phyloP scores from a whole-genome alignment of 2,888 invertebrate genomes.

The Margaritifera margaritifera region DNA sequence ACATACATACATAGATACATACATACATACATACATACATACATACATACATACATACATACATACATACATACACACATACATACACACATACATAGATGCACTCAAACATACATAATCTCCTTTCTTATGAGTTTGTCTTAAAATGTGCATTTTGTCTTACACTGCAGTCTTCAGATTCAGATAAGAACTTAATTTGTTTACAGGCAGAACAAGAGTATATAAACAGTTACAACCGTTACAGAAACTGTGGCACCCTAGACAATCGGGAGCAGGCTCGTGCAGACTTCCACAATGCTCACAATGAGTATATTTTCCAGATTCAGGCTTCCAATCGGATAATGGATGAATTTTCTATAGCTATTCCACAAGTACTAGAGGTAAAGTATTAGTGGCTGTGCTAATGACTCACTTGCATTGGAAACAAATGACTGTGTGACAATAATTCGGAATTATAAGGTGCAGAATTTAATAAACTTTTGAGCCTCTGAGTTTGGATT shows the following conservation, averaged over 20 bases:
- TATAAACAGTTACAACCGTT: constrained; percentile 86
- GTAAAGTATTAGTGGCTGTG: constrained; percentile 72
- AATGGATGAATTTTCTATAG: constrained; percentile 89
- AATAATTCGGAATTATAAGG: too few species aligned
- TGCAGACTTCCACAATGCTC: constrained; percentile 84
- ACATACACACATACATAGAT: not conserved
- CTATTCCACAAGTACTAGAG: constrained; percentile 88
- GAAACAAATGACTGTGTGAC: too few species aligned
- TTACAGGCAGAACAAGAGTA: constrained; percentile 90
- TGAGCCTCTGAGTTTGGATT: too few species aligned
- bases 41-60: constrained; percentile 6
- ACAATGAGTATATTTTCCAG: constrained; percentile 95
- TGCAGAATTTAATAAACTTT: too few species aligned
- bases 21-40: not conserved
- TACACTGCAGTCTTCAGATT: constrained; percentile 10
- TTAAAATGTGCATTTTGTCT: too few species aligned
- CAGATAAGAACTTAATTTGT: constrained; percentile 23
- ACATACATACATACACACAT: constrained; percentile 6
- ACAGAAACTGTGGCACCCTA: constrained; percentile 77
- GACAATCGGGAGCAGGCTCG: constrained; percentile 75
- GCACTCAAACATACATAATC: too few species aligned
- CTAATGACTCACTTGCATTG: too few species aligned
- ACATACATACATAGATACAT: too few species aligned
- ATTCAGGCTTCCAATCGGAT: constrained; percentile 93
- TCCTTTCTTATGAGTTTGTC: too few species aligned